Evolutionary conservation across 2,113 vertebrate genomes (phyloP), one percentile per base, ranked within the genome.

Genomic region (Corvus hawaiiensis): DNA sequence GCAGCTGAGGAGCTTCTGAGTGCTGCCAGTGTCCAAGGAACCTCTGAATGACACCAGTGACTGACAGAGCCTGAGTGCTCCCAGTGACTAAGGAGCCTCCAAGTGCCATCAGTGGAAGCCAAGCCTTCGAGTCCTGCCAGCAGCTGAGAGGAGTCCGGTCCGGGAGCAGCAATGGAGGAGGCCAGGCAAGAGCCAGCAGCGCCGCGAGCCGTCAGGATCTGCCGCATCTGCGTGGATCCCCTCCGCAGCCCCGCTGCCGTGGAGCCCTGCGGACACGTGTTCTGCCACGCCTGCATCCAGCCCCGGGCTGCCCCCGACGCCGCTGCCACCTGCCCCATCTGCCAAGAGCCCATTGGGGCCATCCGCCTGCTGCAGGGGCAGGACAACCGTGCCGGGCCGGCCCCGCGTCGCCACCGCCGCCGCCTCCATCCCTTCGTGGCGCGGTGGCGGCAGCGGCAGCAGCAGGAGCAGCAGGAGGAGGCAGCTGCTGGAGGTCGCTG

Each of bases 231-330:
- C 55, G 35, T 13, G 27, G 33, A 12, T 22, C 14, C 46, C 39
- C 15, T 37, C 0, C 2, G 46, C 27, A 3, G n/a, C 23, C 55
- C 39, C 2, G 18, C 33, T 28, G 27, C 26, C 3, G 3, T 54
- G 55, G 46, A 15, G 18, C 83, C 16, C 3, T 76, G 62, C 21
- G 12, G 62, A 44, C 37, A 43, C 9, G 13, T 3, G 2, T 59
- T 86, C 16, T 75, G 71, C 62, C 71, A 20, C 3, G 16, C 10
- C 30, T 67, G 52, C 35, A 26, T 58, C 43, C 51, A n/a, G 71
- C 8, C 51, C 51, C 32, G 19, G 49, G 49, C 49, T 27, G 49
- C 26, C 49, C 49, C 49, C 49, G 49, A 16, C 14, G 49, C 49
- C 49, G 26, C 49, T 27, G 49, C 26, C 26, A 16, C 51, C 26